Evolutionary conservation across 1,140 invertebrate genomes (phyloP).

Genomic region (Camponotus floridanus): DNA sequence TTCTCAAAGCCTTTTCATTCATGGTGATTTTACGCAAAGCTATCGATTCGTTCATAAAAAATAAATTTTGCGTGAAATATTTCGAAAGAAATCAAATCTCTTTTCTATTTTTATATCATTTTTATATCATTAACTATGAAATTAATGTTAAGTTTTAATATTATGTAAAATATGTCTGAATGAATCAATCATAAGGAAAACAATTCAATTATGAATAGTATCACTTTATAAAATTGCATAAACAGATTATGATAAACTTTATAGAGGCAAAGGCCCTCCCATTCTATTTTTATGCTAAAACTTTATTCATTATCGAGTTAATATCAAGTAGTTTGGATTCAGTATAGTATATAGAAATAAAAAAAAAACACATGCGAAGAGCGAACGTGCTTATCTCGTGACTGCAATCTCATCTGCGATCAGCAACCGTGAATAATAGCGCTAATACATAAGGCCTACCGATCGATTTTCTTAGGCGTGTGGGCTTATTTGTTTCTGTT

Average conservation of each 20-base stretch:
- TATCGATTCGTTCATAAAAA: background rate
- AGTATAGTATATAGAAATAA: background rate
- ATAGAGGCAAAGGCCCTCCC: no score
- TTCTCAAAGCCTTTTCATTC: background rate
- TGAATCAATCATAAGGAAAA: background rate
- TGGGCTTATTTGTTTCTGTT: background rate
- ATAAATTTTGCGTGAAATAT: conserved; percentile 6
- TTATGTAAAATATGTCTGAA: background rate
- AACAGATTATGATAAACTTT: background rate
- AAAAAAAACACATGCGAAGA: conserved; percentile 3
- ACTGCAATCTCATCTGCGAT: conserved; percentile 49
- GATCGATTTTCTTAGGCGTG: conserved; percentile 32
- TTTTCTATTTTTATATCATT: conserved; percentile 1
- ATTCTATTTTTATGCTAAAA: background rate
- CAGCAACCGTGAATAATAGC: conserved; percentile 24
- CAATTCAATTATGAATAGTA: background rate
- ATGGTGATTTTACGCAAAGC: background rate
- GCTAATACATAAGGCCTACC: conserved; percentile 29
- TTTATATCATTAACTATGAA: background rate
- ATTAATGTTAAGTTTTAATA: background rate
- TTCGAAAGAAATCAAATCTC: background rate
- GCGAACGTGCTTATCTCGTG: conserved; percentile 30
- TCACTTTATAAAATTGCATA: background rate
- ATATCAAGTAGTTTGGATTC: background rate
- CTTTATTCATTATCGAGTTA: background rate